These are phyloP conservation scores for Garrulus glandarius DNA, from an alignment of 2,797 vertebrate species.

Conservation along the genomic window DNA sequence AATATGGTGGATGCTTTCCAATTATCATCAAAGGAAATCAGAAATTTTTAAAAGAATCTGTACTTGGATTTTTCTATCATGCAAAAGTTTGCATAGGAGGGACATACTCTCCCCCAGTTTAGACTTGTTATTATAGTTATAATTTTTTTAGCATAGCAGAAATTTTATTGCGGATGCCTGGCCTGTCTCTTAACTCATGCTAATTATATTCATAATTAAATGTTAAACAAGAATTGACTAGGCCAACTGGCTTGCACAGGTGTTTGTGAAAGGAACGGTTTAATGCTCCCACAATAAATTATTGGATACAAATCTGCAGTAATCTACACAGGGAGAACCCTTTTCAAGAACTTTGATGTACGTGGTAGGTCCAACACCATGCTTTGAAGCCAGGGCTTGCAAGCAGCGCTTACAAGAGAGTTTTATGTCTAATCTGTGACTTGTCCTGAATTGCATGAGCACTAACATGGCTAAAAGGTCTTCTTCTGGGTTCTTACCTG, in stretches of 20 bases:
- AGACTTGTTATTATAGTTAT: neutral
- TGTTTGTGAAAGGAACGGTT: constrained; percentile 77
- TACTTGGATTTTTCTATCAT: neutral
- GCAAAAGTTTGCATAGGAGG: constrained; percentile 13
- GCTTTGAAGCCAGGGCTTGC: neutral
- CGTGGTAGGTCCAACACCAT: neutral
- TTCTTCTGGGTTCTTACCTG: neutral
- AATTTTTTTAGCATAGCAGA: constrained; percentile 48
- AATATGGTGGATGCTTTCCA: neutral
- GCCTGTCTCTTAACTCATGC: constrained; percentile 80
- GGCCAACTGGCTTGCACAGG: constrained; percentile 82
- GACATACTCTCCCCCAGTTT: neutral
- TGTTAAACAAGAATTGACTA: constrained; percentile 76
- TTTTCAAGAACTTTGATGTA: constrained; percentile 54
- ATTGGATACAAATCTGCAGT: constrained; percentile 63
- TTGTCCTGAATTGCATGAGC: neutral
- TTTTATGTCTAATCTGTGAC: neutral
- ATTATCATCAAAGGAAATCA: neutral
- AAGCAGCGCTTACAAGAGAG: neutral
- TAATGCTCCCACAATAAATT: constrained; percentile 77
- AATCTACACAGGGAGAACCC: constrained; percentile 50
- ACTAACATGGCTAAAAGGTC: neutral
- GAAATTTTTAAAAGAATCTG: constrained; percentile 25
- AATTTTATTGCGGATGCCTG: constrained; percentile 76
- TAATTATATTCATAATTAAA: constrained; percentile 84